These are phyloP conservation scores for Gambusia holbrooki DNA, from an alignment of 2,113 vertebrate species.

Conservation along the genomic window DNA sequence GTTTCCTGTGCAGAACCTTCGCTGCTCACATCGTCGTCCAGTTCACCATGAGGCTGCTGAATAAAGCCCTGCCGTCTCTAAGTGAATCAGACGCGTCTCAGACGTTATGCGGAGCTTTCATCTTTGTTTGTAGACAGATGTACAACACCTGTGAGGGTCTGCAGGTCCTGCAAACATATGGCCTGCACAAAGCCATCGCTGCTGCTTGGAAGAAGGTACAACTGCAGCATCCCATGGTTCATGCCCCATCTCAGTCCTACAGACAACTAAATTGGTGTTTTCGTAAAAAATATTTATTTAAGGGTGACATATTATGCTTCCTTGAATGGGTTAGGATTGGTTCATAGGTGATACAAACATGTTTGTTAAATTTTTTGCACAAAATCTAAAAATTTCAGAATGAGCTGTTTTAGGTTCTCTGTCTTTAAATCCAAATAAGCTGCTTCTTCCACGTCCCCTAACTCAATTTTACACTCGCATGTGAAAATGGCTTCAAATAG, in stretches of 20 bases:
- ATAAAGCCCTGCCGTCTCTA: slow-evolving; percentile 76
- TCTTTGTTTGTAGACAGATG: slow-evolving; percentile 92
- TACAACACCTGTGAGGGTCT: slow-evolving; percentile 93
- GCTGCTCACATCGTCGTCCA: slow-evolving; percentile 85
- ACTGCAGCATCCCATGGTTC: neutral
- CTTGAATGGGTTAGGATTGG: too few species aligned
- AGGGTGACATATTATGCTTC: too few species aligned
- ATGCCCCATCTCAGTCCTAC: neutral
- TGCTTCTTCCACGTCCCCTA: too few species aligned
- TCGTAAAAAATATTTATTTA: neutral
- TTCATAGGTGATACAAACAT: too few species aligned
- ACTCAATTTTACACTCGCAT: too few species aligned
- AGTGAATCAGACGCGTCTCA: slow-evolving; percentile 72
- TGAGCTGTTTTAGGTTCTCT: too few species aligned
- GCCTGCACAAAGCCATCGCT: slow-evolving; percentile 84
- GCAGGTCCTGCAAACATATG: slow-evolving; percentile 84
- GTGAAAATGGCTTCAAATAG: too few species aligned
- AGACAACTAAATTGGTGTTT: too few species aligned
- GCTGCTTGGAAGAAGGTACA: slow-evolving; percentile 90
- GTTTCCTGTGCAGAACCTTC: slow-evolving; percentile 75
- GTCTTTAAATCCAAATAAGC: too few species aligned
- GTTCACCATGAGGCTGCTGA: slow-evolving; percentile 90
- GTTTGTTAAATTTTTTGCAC: too few species aligned
- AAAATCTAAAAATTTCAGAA: too few species aligned
- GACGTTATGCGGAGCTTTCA: slow-evolving; percentile 87